phyloP scores from a whole-genome alignment of 2,113 vertebrate genomes.

The Solenodon paradoxus region DNA sequence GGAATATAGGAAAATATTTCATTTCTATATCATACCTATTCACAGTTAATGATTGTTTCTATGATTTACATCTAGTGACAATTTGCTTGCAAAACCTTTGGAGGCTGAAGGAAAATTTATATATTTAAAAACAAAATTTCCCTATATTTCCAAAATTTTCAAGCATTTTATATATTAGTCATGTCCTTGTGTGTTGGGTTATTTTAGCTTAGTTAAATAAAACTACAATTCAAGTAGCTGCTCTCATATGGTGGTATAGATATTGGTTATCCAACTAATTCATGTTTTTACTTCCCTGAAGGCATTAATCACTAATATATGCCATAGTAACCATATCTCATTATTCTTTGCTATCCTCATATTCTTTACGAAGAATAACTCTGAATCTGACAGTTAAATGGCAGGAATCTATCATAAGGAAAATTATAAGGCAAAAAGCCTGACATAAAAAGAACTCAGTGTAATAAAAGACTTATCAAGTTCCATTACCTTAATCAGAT shows the following conservation, averaged over 20 bases:
- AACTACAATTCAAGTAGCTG: not conserved
- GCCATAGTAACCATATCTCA: not conserved
- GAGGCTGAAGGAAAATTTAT: not conserved
- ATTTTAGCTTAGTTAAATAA: constrained; percentile 13
- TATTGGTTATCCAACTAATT: not conserved
- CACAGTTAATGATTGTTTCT: not conserved
- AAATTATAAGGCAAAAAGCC: not conserved
- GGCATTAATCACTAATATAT: not conserved
- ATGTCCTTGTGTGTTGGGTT: not conserved
- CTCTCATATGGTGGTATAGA: not conserved
- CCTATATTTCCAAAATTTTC: not conserved
- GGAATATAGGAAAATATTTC: not conserved
- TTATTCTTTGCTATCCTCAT: not conserved
- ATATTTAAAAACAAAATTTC: not conserved
- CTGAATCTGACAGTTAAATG: not conserved
- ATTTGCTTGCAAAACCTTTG: not conserved
- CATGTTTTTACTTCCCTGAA: not conserved
- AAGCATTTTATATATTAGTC: not conserved
- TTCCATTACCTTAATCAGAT: not conserved
- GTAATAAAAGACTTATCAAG: not conserved
- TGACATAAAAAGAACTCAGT: not conserved
- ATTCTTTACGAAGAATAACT: constrained; percentile 9
- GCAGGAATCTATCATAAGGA: constrained; percentile 13
- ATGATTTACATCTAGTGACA: not conserved
- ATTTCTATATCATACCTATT: not conserved